phyloP scores from a whole-genome alignment of 2,888 invertebrate species.

The Hyposoter dolosus region DNA sequence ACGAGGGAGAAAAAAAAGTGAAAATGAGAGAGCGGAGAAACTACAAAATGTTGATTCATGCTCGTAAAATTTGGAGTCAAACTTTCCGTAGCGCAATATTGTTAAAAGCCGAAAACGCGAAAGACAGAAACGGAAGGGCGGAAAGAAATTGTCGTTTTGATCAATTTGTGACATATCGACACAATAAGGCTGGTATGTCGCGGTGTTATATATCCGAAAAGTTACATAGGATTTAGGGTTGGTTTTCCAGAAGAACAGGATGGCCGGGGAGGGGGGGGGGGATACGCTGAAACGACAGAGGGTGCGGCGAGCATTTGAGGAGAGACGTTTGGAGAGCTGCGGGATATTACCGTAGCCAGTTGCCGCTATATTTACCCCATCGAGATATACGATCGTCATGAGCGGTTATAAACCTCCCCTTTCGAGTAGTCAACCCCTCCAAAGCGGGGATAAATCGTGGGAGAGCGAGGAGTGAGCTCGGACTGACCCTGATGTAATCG shows the following conservation, averaged over 20 bases:
- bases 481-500: conserved; percentile 65
- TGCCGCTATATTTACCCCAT: conserved; percentile 28
- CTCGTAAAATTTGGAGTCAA: neutral
- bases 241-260: neutral
- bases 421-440: conserved; percentile 21
- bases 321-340: conserved; percentile 60
- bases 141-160: neutral
- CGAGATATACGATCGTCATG: conserved; percentile 39
- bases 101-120: neutral
- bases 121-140: neutral
- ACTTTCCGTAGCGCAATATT: neutral
- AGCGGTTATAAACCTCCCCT: conserved; percentile 27
- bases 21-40: neutral
- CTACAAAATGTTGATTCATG: neutral
- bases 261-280: neutral
- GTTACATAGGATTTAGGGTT: conserved; percentile 59
- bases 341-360: conserved; percentile 61
- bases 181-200: conserved; percentile 1
- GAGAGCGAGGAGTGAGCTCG: conserved; percentile 16
- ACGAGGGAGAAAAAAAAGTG: neutral
- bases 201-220: conserved; percentile 38
- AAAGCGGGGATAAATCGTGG: conserved; percentile 48
- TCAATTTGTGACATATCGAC: neutral
- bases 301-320: conserved; percentile 12
- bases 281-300: conserved; percentile 37